Conservation (phyloP, 2,888 invertebrate species). For the Caenorhabditis drosophilae region DNA sequence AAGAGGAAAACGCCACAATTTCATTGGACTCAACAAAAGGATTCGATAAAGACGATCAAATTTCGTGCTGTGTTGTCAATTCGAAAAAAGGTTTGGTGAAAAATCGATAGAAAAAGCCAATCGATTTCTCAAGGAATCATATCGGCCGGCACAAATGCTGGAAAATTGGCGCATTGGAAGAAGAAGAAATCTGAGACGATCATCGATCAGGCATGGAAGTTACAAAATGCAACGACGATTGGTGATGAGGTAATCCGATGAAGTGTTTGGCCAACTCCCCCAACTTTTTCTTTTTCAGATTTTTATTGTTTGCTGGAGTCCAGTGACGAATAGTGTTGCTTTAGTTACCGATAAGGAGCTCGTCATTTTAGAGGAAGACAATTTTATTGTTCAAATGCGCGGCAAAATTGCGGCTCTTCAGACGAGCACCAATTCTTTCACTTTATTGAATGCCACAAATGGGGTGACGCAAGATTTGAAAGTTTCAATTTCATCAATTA, state of each 20-base stretch:
- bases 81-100: constrained; percentile 42
- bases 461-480: constrained; percentile 45
- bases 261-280: constrained; percentile 3
- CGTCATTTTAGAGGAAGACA: constrained; percentile 86
- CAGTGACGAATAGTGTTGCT: constrained; percentile 69
- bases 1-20: constrained; percentile 87
- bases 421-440: constrained; percentile 40
- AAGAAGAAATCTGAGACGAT: constrained; percentile 29
- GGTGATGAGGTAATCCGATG: constrained; percentile 26
- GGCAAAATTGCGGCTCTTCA: constrained; percentile 73
- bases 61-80: constrained; percentile 71
- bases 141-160: constrained; percentile 56
- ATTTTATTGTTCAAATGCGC: constrained; percentile 81
- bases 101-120: no score
- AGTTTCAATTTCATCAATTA: constrained; percentile 16
- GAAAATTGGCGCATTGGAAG: constrained; percentile 64
- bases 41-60: constrained; percentile 70
- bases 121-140: no score
- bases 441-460: constrained; percentile 36
- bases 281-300: constrained; percentile 42
- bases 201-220: constrained; percentile 34
- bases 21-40: constrained; percentile 73
- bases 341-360: constrained; percentile 76
- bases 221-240: constrained; percentile 29
- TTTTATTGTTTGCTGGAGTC: constrained; percentile 57